Base-by-base conservation (phyloP, 2,888 invertebrate species). In the Labia minor region DNA sequence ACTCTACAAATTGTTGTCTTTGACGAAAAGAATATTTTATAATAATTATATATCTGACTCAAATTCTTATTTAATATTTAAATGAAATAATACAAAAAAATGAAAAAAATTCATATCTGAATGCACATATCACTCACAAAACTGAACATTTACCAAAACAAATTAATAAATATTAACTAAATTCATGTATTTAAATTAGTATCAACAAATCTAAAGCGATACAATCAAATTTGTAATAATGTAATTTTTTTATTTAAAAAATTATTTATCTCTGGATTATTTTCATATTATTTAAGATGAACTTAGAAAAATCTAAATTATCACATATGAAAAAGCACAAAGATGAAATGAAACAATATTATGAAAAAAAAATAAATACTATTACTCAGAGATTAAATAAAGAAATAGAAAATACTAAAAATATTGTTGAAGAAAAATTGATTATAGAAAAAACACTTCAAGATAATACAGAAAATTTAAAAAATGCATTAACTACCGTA, bases 241-340 rank as follows among this genome's bases (percentile, higher is more conserved):
- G n/a, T n/a, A n/a, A n/a, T n/a, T n/a, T n/a, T n/a, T 33, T 33
- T 6, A 33, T 33, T 33, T 11, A 33, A 33, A 6, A 8, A 33
- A 33, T 33, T 8, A 33, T 33, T 33, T 49, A 49, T 8, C 6
- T 49, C 3, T 3, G 14, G 14, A 49, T 49, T 49, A 14, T n/a
- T 49, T 49, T 4, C 14, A 49, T 10, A 2, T 10, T 49, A 8
- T 49, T 49, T n/a, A 49, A 49, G 49, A 49, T 49, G 14, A n/a
- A 49, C n/a, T 21, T 21, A 26, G 64, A 64, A 64, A 20, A 64
- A 26, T 18, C 64, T 21, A 16, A 21, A n/a, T 18, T 18, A 21
- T 11, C 21, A 11, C 64, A 64, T 21, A 21, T 64, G 19, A 21
- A 21, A 21, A 33, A 64, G n/a, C 64, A 64, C 18, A 33, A 64